Conservation (phyloP, 2,113 vertebrate species). For the Corynorhinus townsendii region DNA sequence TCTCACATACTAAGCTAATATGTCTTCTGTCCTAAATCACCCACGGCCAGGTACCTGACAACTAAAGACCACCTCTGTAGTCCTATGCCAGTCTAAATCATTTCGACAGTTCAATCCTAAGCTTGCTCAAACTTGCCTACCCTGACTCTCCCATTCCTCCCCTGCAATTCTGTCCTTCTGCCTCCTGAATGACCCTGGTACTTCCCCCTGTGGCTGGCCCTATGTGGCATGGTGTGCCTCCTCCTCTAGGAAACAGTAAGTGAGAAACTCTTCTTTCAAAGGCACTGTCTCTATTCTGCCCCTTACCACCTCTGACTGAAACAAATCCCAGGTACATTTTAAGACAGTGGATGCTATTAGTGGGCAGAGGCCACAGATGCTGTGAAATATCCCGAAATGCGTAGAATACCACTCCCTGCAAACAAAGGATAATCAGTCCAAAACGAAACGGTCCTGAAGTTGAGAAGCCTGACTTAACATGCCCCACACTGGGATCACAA, state of each 20-base stretch:
- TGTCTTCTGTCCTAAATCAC: neutral
- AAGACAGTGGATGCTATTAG: neutral
- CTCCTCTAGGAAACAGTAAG: neutral
- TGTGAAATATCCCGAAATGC: neutral
- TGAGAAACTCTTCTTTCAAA: neutral
- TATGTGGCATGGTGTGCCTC: accelerated
- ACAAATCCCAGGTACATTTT: neutral
- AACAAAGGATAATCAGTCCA: neutral
- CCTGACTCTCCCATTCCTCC: neutral
- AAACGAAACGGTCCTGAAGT: neutral
- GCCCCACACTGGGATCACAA: neutral
- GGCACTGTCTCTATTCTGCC: neutral
- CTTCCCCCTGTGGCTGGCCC: neutral
- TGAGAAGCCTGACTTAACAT: neutral
- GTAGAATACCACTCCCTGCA: neutral
- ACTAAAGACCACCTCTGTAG: neutral
- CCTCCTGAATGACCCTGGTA: neutral
- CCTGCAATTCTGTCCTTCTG: neutral
- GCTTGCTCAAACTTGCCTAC: neutral
- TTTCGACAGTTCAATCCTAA: neutral
- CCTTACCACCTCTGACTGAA: neutral
- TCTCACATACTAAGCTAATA: neutral
- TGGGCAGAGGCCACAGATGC: neutral
- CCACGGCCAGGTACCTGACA: neutral
- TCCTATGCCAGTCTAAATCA: neutral